These are phyloP conservation scores for Ageneiosus marmoratus DNA, from an alignment of 2,113 vertebrate genomes.

Conservation along the genomic window DNA sequence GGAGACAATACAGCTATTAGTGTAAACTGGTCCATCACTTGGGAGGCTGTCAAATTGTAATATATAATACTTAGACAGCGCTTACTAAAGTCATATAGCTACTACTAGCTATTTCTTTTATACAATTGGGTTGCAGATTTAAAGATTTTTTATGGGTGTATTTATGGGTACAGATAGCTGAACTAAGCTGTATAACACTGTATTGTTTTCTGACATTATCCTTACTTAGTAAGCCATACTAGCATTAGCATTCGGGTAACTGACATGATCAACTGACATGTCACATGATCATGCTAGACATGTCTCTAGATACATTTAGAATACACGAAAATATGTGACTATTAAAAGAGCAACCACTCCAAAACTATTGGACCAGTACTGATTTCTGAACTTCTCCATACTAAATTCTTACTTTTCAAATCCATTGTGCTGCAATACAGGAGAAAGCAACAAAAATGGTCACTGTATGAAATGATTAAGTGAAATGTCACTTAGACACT, in stretches of 20 bases:
- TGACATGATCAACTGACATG: not conserved
- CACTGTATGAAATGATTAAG: too few relatives aligned
- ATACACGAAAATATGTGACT: too few relatives aligned
- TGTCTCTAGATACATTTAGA: not conserved
- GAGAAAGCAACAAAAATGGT: too few relatives aligned
- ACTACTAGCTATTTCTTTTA: not conserved
- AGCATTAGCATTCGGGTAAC: not conserved
- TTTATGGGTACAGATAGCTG: not conserved
- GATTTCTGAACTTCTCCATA: too few relatives aligned
- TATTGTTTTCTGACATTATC: not conserved
- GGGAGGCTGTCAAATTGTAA: not conserved
- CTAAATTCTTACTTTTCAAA: too few relatives aligned
- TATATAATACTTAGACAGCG: not conserved
- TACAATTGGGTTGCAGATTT: not conserved
- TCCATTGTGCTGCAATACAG: too few relatives aligned
- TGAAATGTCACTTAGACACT: too few relatives aligned
- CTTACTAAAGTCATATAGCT: not conserved
- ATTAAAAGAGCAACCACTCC: too few relatives aligned
- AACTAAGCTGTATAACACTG: not conserved
- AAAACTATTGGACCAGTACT: not conserved
- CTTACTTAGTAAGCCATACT: not conserved
- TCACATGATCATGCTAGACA: not conserved
- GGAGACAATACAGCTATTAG: not conserved
- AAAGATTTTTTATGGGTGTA: not conserved
- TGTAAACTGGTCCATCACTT: not conserved